A percentile compares a stretch with the other conserved stretches of the same genome.
phyloP scores from a whole-genome alignment of 1,140 invertebrate genomes.

The Drosophila subpulchrella region DNA sequence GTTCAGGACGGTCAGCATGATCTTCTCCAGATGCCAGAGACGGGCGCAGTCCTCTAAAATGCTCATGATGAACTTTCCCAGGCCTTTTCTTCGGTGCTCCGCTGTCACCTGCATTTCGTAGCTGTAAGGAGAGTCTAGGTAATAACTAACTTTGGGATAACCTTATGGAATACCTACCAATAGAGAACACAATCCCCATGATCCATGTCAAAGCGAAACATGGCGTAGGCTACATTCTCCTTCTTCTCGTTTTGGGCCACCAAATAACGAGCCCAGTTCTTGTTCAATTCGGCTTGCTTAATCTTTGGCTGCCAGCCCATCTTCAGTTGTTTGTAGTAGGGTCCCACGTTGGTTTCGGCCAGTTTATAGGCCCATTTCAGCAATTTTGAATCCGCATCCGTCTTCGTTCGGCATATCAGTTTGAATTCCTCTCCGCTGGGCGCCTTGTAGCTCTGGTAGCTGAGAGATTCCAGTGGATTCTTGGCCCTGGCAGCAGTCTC shows the following conservation, averaged over 20 bases:
- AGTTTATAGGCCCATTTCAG: slow-evolving; percentile 88
- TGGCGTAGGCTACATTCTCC: slow-evolving; percentile 88
- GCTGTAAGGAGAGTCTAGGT: slow-evolving; percentile 82
- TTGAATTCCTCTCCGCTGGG: slow-evolving; percentile 59
- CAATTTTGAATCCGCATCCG: slow-evolving; percentile 80
- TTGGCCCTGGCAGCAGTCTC: slow-evolving; percentile 69
- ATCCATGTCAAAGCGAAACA: slow-evolving; percentile 94
- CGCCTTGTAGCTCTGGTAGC: slow-evolving; percentile 50
- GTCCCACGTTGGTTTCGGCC: slow-evolving; percentile 88
- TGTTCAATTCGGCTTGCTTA: slow-evolving; percentile 88
- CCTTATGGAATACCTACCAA: slow-evolving; percentile 86
- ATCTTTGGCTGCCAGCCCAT: slow-evolving; percentile 89
- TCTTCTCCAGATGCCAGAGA: slow-evolving; percentile 90
- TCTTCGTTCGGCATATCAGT: slow-evolving; percentile 68
- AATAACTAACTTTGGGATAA: not conserved
- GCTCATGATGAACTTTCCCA: slow-evolving; percentile 93
- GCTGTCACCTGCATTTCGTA: slow-evolving; percentile 93
- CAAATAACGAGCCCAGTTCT: slow-evolving; percentile 88
- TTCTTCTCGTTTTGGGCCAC: slow-evolving; percentile 85
- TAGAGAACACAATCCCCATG: slow-evolving; percentile 91
- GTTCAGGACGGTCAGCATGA: slow-evolving; percentile 93
- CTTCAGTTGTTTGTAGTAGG: slow-evolving; percentile 85
- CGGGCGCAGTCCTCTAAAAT: slow-evolving; percentile 91
- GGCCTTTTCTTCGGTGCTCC: slow-evolving; percentile 88
- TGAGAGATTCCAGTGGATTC: slow-evolving; percentile 68